Evolutionary conservation across 2,113 vertebrate genomes (phyloP), one percentile per base, ranked within the genome.

Genomic region (Nanger granti): DNA sequence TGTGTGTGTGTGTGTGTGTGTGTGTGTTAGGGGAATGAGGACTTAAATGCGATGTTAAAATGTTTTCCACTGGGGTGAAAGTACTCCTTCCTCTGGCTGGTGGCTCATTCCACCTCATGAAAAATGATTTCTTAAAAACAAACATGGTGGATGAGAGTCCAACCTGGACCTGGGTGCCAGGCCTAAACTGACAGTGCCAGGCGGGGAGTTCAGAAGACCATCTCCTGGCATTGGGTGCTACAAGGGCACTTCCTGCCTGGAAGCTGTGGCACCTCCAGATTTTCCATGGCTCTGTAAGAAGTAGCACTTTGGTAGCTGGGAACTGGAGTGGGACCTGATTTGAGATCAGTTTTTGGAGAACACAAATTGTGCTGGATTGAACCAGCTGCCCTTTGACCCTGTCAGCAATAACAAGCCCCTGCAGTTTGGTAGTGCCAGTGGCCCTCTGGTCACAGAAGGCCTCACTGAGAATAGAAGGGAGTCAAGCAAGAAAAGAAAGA

Each of bases 351-450:
- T 37, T 9, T 73, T 73, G n/a, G n/a, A 73, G n/a, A 73, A 37
- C n/a, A 73, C 9, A 73, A 37, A 12, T 3, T 73, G n/a, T 37
- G 66, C 20, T 73, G 99, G 99, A 96, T 99, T 99, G 98, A 99
- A 99, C 98, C 98, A 99, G 89, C 98, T 99, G 97, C 97, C 99
- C 96, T 99, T 99, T 97, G 99, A 99, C 98, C 99, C 99, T 82
- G 96, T 99, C 93, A 96, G 98, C 98, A 99, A 98, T 98, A 99
- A 98, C 94, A 98, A 99, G 92, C 98, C 99, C 60, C 98, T 99
- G 97, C 99, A 99, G 92, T 99, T 99, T 95, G 98, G 96, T 98
- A 96, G 98, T 29, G 80, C 99, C 64, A 98, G 98, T 76, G 99
- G 98, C 57, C 98, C 98, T 1, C 98, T 97, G 98, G 98, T 98